phyloP scores from a whole-genome alignment of 2,797 vertebrate species.

The Meriones psammophilus region DNA sequence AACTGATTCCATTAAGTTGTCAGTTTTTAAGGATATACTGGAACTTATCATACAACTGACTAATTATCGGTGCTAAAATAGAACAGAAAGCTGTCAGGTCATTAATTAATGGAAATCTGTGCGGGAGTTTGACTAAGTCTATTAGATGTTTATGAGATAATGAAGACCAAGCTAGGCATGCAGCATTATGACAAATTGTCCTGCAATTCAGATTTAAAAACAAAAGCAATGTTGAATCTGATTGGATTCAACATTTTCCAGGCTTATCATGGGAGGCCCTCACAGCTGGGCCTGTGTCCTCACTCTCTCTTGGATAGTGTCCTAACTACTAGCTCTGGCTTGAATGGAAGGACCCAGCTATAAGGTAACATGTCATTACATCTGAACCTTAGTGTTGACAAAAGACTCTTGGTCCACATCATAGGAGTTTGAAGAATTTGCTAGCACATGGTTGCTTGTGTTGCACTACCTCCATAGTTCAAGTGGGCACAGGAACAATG shows the following conservation, averaged over 20 bases:
- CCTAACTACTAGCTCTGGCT: background rate
- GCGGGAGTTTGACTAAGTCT: background rate
- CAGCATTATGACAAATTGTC: background rate
- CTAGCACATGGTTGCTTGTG: background rate
- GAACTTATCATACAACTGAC: background rate
- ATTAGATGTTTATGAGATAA: conserved; percentile 4
- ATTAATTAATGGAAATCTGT: background rate
- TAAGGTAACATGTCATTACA: background rate
- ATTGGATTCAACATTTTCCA: background rate
- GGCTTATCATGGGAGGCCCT: background rate
- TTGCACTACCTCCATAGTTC: background rate
- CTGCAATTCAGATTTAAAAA: background rate
- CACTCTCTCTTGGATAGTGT: background rate
- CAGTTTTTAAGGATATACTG: background rate
- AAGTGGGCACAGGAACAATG: background rate
- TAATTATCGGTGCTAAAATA: background rate
- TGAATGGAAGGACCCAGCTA: background rate
- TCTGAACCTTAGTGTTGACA: background rate
- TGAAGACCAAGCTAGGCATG: background rate
- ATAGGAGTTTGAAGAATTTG: background rate
- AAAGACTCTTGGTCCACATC: background rate
- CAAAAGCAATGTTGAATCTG: background rate
- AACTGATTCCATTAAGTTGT: background rate
- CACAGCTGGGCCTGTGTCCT: background rate
- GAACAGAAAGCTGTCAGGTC: background rate